Evolutionary conservation across 1,140 invertebrate genomes (phyloP), one percentile per base, ranked within the genome.

Genomic region (Drosophila paulistorum): DNA sequence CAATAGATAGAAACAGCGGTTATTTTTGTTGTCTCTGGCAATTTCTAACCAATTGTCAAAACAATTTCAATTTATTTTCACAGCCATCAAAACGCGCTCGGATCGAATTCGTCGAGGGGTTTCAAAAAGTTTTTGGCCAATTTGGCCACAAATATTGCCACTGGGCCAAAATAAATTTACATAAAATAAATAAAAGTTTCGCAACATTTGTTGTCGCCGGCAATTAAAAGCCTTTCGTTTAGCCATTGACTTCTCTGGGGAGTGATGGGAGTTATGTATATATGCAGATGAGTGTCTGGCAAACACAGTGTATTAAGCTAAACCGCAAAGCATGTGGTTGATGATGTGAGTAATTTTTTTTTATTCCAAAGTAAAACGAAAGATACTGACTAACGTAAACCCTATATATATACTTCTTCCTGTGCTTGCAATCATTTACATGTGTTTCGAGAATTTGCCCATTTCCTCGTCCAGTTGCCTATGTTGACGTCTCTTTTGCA

Each of bases 151-250:
- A 87, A 86, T 83, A 86, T 79, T 82, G 45, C 48, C 41, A 77
- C 71, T 72, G 66, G 64, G 73, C 20, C 74, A 70, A 82, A 69
- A 71, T 66, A 77, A 82, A 86, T 86, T 86, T 86, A 74, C 79
- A 86, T 86, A 86, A 86, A 86, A 51, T 85, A 85, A 86, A 86
- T 89, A 87, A 87, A 87, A 89, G 79, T 79, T 80, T 57, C 79
- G 76, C 80, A 87, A 83, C 83, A 87, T 76, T 89, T 87, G 83
- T 73, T 71, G 79, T 77, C 69, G 79, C 64, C 57, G 68, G 76
- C 83, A 87, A 87, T 87, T 87, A 87, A 87, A 87, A 83, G 81
- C 67, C 79, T 48, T 66, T 69, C 79, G 54, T 73, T 70, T 59
- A 59, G 39, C 42, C 68, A 62, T 72, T 84, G 64, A 74, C 72